These are phyloP conservation scores for Macrophya alboannulata DNA, from an alignment of 2,888 invertebrate species.

Conservation along the genomic window DNA sequence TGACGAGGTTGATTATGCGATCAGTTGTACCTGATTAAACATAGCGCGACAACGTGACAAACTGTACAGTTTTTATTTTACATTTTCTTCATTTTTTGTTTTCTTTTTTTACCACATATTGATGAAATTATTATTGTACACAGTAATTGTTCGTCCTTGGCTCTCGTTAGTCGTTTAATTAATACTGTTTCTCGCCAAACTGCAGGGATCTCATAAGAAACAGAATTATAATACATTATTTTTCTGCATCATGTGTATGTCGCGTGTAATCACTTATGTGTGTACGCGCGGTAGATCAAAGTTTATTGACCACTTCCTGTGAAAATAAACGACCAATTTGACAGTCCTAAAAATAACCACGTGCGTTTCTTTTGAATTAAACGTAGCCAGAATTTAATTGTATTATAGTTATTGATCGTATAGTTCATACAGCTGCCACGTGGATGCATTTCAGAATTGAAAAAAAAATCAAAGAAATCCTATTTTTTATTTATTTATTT, in stretches of 20 bases:
- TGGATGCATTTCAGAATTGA: background rate
- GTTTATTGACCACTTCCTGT: constrained; percentile 27
- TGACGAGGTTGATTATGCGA: too few relatives aligned
- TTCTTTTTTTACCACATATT: background rate
- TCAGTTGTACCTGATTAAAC: too few relatives aligned
- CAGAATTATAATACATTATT: background rate
- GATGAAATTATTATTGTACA: background rate
- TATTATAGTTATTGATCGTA: background rate
- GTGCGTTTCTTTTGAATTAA: background rate
- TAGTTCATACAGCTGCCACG: background rate
- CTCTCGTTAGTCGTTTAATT: background rate
- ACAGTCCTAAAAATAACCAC: constrained; percentile 20
- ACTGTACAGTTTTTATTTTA: background rate
- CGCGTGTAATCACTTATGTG: background rate
- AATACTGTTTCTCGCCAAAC: background rate
- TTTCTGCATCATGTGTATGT: background rate
- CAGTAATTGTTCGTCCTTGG: background rate
- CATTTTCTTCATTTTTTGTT: background rate
- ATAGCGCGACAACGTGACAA: background rate
- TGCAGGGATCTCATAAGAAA: background rate
- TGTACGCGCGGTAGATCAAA: background rate
- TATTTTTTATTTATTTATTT: background rate
- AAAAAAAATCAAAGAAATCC: background rate
- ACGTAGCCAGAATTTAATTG: background rate
- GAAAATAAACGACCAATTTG: background rate